Percentiles rank a stretch among this genome's conserved stretches.
Evolutionary conservation across 30 jellyfish, hydroid and myxozoan genomes (phyloP).

Genomic region (Phacellophora camtschatica): DNA sequence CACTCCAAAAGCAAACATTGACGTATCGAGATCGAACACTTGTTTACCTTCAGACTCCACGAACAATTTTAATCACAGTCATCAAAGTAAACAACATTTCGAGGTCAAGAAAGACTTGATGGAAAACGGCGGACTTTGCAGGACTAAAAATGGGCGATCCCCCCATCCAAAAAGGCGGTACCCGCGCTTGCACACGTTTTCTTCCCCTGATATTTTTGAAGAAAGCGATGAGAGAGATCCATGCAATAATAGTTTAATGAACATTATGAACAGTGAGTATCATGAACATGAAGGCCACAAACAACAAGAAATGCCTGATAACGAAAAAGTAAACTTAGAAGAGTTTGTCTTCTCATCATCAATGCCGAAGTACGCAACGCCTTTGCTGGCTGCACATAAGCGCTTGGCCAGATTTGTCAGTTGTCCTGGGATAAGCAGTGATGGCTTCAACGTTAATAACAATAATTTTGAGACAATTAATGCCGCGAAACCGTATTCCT

Average conservation of each 20-base stretch:
- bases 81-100: background rate
- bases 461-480: background rate
- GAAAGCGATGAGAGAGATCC: background rate
- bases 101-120: background rate
- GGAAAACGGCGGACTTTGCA: background rate
- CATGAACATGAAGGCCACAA: background rate
- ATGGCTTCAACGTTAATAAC: background rate
- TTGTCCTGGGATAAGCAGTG: background rate
- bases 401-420: background rate
- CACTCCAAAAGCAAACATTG: background rate
- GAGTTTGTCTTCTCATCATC: background rate
- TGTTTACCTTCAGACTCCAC: slow-evolving; percentile 32
- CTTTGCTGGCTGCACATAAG: background rate
- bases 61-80: background rate
- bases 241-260: background rate
- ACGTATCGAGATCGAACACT: background rate
- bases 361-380: background rate
- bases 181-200: slow-evolving; percentile 1
- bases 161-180: slow-evolving; percentile 54
- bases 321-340: background rate
- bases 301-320: background rate
- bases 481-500: slow-evolving; percentile 20
- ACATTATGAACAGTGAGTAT: background rate
- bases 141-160: slow-evolving; percentile 55
- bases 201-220: slow-evolving; percentile 41